Percentiles rank a stretch among this genome's conserved stretches.
Conservation (phyloP, 2,888 invertebrate genomes). For the Bibio marci region DNA sequence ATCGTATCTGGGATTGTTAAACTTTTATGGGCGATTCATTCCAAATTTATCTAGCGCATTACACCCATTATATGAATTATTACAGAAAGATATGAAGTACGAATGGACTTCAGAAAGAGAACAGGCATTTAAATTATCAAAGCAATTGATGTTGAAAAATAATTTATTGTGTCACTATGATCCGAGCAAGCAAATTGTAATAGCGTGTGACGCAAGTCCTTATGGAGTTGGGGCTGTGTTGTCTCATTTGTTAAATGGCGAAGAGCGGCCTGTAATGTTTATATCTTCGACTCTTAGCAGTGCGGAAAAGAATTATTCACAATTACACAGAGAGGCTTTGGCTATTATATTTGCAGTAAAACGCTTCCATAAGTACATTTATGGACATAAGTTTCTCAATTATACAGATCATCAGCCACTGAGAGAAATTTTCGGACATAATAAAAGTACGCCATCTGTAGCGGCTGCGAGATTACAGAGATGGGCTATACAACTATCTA, state of each 20-base stretch:
- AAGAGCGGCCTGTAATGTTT: neutral
- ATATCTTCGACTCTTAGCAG: neutral
- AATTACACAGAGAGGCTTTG: neutral
- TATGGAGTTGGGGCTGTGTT: conserved; percentile 6
- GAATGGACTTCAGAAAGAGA: conserved; percentile 17
- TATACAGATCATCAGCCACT: conserved; percentile 3
- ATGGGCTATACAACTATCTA: neutral
- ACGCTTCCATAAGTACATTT: conserved; percentile 7
- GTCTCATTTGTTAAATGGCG: neutral
- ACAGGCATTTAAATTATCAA: neutral
- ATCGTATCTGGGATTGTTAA: conserved; percentile 8
- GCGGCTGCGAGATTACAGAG: neutral
- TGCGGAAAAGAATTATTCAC: neutral
- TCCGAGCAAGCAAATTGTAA: conserved; percentile 3
- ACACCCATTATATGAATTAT: neutral
- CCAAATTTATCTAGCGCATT: conserved; percentile 4
- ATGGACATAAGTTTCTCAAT: conserved; percentile 4
- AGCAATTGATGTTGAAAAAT: conserved; percentile 4
- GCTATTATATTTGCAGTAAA: neutral
- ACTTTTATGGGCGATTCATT: conserved; percentile 7
- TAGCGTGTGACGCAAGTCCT: conserved; percentile 5
- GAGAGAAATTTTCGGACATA: neutral
- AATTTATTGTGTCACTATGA: conserved; percentile 6
- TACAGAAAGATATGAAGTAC: neutral
- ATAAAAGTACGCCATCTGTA: neutral